Conservation (phyloP, 1,140 invertebrate genomes). For the Sarcophaga bullata region DNA sequence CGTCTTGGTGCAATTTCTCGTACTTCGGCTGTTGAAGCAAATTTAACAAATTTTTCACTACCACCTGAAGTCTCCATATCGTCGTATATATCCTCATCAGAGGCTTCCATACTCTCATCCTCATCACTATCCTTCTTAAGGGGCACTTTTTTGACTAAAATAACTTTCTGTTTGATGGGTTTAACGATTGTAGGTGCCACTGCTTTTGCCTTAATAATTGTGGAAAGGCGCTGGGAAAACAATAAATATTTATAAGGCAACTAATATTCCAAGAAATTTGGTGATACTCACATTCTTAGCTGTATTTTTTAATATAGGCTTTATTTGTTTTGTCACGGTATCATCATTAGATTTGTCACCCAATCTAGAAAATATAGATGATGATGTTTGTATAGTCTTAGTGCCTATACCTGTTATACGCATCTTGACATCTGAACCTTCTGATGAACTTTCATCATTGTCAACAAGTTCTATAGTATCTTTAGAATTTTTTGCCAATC, state of each 20-base stretch:
- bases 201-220: conserved; percentile 59
- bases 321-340: conserved; percentile 56
- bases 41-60: conserved; percentile 61
- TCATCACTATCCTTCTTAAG: conserved; percentile 50
- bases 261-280: not conserved
- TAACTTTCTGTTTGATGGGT: conserved; percentile 58
- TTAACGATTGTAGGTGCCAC: conserved; percentile 41
- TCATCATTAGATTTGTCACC: conserved; percentile 52
- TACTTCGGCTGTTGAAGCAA: conserved; percentile 62
- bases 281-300: conserved; percentile 43
- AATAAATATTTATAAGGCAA: not conserved
- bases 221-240: conserved; percentile 18
- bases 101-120: conserved; percentile 34
- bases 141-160: conserved; percentile 62
- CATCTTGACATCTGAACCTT: conserved; percentile 38
- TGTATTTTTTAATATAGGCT: conserved; percentile 62
- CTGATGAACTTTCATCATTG: not conserved
- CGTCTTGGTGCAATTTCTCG: conserved; percentile 57
- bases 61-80: conserved; percentile 42
- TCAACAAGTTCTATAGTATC: conserved; percentile 42
- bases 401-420: conserved; percentile 36
- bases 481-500: conserved; percentile 48
- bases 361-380: conserved; percentile 61
- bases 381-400: conserved; percentile 33
- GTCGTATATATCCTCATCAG: conserved; percentile 43